A percentile compares a stretch with the other conserved stretches of the same genome.
phyloP scores from a whole-genome alignment of 37 sponge, comb jelly and placozoan genomes.

The Aplysina aerophoba region DNA sequence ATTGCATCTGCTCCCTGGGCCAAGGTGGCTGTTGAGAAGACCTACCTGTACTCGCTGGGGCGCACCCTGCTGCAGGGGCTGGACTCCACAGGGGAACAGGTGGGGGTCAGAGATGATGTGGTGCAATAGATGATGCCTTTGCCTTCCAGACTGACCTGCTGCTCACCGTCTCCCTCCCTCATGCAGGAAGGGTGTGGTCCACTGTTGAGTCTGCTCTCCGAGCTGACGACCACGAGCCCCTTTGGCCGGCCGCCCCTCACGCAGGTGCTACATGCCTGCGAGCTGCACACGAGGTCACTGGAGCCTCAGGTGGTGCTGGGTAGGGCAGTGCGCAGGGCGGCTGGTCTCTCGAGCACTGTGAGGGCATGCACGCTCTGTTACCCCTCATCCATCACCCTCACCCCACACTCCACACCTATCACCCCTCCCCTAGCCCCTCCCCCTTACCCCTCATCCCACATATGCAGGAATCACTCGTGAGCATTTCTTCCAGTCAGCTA shows the following conservation, averaged over 20 bases:
- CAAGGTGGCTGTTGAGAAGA: slow-evolving; percentile 11
- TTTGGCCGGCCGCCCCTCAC: slow-evolving; percentile 14
- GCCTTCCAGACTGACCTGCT: too few species aligned
- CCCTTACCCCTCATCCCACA: not conserved
- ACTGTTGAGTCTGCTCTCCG: not conserved
- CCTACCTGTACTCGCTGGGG: slow-evolving; percentile 23
- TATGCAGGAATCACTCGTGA: not conserved
- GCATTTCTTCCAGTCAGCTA: not conserved
- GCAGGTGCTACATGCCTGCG: not conserved
- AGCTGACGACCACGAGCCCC: not conserved
- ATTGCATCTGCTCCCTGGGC: not conserved
- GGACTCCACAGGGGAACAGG: not conserved
- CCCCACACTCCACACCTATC: not conserved
- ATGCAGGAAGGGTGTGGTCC: too few species aligned
- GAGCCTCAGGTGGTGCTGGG: slow-evolving; percentile 10
- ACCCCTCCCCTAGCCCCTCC: not conserved
- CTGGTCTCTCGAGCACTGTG: slow-evolving; percentile 1
- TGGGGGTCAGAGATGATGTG: not conserved
- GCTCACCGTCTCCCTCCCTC: too few species aligned
- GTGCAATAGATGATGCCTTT: not conserved
- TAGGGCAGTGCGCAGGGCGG: not conserved
- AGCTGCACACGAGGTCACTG: not conserved
- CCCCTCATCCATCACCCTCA: too few species aligned
- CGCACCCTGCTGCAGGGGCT: not conserved
- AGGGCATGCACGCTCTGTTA: too few species aligned